These are phyloP conservation scores for Andricus grossulariae DNA, from an alignment of 1,140 invertebrate species.

Conservation along the genomic window DNA sequence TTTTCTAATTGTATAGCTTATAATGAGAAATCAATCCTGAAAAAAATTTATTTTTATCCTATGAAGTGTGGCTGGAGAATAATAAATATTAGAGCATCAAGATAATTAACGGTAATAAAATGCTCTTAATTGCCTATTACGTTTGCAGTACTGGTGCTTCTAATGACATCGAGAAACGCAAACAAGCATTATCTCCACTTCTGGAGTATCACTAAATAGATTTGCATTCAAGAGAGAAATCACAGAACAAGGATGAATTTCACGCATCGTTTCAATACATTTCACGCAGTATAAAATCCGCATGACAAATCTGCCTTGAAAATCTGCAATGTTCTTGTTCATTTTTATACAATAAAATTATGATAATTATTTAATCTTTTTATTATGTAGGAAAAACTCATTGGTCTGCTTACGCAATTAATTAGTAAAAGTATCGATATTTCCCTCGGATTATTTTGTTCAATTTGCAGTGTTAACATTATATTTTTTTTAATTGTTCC, in stretches of 20 bases:
- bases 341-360: too few relatives aligned
- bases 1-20: neutral
- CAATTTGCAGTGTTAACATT: too few relatives aligned
- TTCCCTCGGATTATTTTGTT: too few relatives aligned
- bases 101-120: conserved; percentile 30
- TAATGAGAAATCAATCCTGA: neutral
- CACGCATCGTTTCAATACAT: conserved; percentile 8
- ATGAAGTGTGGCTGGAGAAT: neutral
- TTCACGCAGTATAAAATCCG: neutral
- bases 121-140: conserved; percentile 28
- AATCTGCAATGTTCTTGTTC: neutral
- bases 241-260: conserved; percentile 16
- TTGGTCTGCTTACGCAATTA: too few relatives aligned
- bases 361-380: too few relatives aligned
- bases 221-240: conserved; percentile 18
- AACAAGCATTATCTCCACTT: conserved; percentile 4
- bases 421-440: too few relatives aligned
- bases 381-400: too few relatives aligned
- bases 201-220: conserved; percentile 18
- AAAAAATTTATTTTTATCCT: neutral
- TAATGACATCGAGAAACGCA: conserved; percentile 25
- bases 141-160: neutral
- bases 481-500: neutral
- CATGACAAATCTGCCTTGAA: conserved; percentile 5
- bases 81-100: conserved; percentile 27